A percentile compares a stretch with the other conserved stretches of the same genome.
Conservation (phyloP, 2,888 invertebrate species). For the Drosophila infuscata region DNA sequence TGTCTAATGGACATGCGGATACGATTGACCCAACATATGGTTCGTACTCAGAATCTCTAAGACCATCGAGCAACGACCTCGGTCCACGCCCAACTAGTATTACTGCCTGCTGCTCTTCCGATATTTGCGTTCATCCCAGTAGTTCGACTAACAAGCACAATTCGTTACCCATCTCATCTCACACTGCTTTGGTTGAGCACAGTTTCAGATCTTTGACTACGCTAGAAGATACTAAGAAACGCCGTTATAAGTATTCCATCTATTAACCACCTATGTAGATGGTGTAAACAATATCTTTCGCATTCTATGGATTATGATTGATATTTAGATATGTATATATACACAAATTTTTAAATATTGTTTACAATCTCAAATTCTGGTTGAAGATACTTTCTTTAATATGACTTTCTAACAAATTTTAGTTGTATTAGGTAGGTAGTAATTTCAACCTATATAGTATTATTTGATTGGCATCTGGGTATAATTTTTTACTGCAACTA, state of each 20-base stretch:
- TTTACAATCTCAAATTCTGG: background rate
- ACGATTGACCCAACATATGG: slow-evolving; percentile 77
- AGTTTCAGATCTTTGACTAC: slow-evolving; percentile 52
- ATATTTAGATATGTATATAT: background rate
- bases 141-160: slow-evolving; percentile 65
- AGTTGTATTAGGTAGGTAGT: background rate
- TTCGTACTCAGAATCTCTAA: slow-evolving; percentile 63
- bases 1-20: slow-evolving; percentile 66
- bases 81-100: slow-evolving; percentile 59
- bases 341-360: background rate
- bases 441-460: background rate
- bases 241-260: slow-evolving; percentile 82
- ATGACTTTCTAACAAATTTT: background rate
- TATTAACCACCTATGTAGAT: slow-evolving; percentile 56
- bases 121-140: slow-evolving; percentile 60
- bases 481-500: background rate
- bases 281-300: background rate
- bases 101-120: slow-evolving; percentile 62
- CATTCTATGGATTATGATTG: background rate
- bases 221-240: slow-evolving; percentile 60
- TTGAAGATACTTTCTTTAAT: background rate
- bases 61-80: slow-evolving; percentile 33
- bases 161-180: slow-evolving; percentile 46
- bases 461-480: background rate
- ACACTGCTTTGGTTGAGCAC: slow-evolving; percentile 77